A percentile compares a stretch with the other conserved stretches of the same genome.
Evolutionary conservation across 2,888 invertebrate genomes (phyloP).

Genomic region (Idaea straminata): DNA sequence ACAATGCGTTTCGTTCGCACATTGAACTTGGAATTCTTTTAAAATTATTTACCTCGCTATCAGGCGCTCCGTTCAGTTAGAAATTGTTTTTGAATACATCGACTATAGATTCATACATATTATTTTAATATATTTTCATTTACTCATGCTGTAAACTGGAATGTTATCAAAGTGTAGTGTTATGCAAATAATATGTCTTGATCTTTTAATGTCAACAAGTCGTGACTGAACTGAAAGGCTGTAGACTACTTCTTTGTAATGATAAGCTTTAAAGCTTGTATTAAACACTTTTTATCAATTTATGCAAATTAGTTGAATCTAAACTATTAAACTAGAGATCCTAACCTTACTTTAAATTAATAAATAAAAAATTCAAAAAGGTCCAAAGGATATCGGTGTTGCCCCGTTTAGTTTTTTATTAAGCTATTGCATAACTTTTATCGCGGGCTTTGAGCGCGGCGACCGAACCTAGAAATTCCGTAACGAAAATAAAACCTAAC

Average conservation of each 20-base stretch:
- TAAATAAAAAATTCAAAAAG: too few species aligned
- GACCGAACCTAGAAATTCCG: too few species aligned
- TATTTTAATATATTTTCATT: not conserved
- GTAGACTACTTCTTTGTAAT: not conserved
- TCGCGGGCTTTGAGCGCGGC: too few species aligned
- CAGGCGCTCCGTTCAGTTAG: not conserved
- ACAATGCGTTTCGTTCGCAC: not conserved
- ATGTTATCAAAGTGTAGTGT: not conserved
- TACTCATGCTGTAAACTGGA: not conserved
- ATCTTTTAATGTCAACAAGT: not conserved
- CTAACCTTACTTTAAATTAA: too few species aligned
- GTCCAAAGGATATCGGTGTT: too few species aligned
- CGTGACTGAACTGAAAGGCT: not conserved
- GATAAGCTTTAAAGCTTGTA: not conserved
- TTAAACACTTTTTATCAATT: not conserved
- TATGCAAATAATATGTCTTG: not conserved
- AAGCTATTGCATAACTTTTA: too few species aligned
- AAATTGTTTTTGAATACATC: not conserved
- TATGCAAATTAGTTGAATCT: too few species aligned
- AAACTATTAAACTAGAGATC: too few species aligned
- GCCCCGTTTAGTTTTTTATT: too few species aligned
- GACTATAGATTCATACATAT: not conserved
- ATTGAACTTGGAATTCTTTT: constrained; percentile 2
- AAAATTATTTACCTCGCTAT: constrained; percentile 3
- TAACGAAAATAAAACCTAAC: too few species aligned